Base-by-base conservation (phyloP, 1,140 invertebrate genomes). In the Phymorhynchus buccinoides region DNA sequence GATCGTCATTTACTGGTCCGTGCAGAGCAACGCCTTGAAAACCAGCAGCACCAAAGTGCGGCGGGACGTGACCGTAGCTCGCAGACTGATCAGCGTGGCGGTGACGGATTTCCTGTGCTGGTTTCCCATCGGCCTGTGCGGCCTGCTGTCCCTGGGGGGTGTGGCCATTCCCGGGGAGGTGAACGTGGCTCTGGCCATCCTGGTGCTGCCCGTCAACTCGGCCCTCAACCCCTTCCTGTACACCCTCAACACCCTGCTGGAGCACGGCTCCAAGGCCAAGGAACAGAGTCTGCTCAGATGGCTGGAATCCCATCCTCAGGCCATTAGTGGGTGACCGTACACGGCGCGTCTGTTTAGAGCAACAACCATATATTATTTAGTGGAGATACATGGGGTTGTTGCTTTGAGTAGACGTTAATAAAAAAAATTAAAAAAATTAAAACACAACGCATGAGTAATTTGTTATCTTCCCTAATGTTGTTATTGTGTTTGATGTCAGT, bases 81-180 rank as follows among this genome's bases (percentile, higher is more conserved):
- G 78, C 35, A 44, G 77, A 2, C 56, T 86, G 62, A 66, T 48
- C 22, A 62, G 80, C 6, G 73, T 86, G 1, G 82, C 79, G 3
- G n/a, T 86, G 4, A 78, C 85, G 62, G 85, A 86, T 42, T 86
- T 83, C 44, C 16, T 84, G 18, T 86, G 85, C n/a, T 86, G 85
- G 85, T 86, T 86, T 44, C 85, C 85, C 9, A 86, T 86, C 18
- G 71, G 66, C 39, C 62, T 86, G n/a, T 71, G 83, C 56, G 85
- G 85, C 22, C 35, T 79, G 30, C 52, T 79, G 1, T 41, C 73
- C 14, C 42, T 44, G n/a, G 44, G 77, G 6, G 84, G 77, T 32
- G 18, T 39, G 1, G 77, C 84, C 7, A 78, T 85, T 3, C 84
- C 84, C 16, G 84, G 77, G 1, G 75, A 85, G 14, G 48, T 80